phyloP scores from a whole-genome alignment of 2,888 invertebrate species.

The Noctua fimbriata region DNA sequence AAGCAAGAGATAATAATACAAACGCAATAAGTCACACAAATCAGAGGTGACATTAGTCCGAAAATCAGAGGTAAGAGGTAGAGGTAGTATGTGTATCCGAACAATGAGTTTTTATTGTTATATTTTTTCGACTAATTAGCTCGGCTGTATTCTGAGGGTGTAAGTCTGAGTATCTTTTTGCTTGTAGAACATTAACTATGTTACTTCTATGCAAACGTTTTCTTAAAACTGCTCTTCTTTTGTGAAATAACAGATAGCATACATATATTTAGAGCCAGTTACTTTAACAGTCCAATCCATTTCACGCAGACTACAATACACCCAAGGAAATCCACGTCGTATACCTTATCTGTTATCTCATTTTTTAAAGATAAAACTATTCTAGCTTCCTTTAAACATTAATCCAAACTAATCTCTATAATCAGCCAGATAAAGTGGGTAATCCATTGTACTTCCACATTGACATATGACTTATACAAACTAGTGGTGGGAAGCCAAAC shows the following conservation, averaged over 20 bases:
- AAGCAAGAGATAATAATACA: too few species aligned
- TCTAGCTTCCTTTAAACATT: conserved; percentile 71
- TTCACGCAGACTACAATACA: conserved; percentile 59
- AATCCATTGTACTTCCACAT: conserved; percentile 66
- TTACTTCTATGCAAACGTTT: not conserved
- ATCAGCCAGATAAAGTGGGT: conserved; percentile 67
- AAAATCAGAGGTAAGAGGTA: too few species aligned
- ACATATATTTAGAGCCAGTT: too few species aligned
- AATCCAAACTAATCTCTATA: conserved; percentile 70
- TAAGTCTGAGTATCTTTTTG: not conserved
- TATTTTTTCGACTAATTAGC: not conserved
- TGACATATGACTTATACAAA: conserved; percentile 70
- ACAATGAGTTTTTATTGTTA: too few species aligned
- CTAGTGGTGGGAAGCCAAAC: conserved; percentile 71
- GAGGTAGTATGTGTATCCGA: too few species aligned
- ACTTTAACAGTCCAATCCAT: conserved; percentile 36
- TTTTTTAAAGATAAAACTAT: conserved; percentile 84
- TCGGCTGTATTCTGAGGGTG: not conserved
- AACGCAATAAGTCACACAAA: too few species aligned
- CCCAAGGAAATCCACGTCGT: conserved; percentile 68
- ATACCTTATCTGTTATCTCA: conserved; percentile 84
- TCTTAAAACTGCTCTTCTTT: too few species aligned
- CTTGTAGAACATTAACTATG: not conserved
- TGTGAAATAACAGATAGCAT: not conserved
- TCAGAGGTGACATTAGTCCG: too few species aligned